phyloP scores from a whole-genome alignment of 2,888 invertebrate genomes.

The Melieria crassipennis region DNA sequence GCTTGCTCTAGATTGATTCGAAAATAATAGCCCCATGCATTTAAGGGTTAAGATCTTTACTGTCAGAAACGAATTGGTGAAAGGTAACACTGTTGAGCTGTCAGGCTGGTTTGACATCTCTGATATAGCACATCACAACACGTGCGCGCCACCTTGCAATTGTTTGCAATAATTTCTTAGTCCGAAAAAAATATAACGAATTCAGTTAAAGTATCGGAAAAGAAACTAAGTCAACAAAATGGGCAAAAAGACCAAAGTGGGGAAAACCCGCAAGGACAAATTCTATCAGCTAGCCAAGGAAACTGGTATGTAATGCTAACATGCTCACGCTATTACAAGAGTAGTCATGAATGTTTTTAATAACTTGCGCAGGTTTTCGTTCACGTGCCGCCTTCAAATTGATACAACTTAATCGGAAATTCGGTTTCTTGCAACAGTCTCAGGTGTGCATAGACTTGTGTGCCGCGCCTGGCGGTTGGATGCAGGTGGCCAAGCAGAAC shows the following conservation, averaged over 20 bases:
- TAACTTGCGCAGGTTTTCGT: slow-evolving; percentile 78
- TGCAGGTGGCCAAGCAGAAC: slow-evolving; percentile 97
- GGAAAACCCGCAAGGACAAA: slow-evolving; percentile 98
- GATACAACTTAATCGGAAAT: slow-evolving; percentile 96
- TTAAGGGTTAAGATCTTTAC: too few relatives aligned
- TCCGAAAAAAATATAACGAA: not conserved
- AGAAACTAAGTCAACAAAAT: slow-evolving; percentile 68
- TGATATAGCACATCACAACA: slow-evolving; percentile 8
- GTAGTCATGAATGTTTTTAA: not conserved
- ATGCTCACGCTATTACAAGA: not conserved
- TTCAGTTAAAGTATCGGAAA: not conserved
- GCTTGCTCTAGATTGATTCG: too few relatives aligned
- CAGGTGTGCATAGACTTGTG: slow-evolving; percentile 97
- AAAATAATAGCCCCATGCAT: too few relatives aligned
- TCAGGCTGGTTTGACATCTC: too few relatives aligned
- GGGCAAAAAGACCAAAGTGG: slow-evolving; percentile 96
- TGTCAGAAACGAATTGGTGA: too few relatives aligned
- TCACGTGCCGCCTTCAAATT: slow-evolving; percentile 99
- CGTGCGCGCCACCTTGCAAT: slow-evolving; percentile 7
- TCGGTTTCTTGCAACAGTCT: slow-evolving; percentile 94
- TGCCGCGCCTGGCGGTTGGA: slow-evolving; percentile 99
- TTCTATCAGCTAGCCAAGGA: slow-evolving; percentile 99
- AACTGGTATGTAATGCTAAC: slow-evolving; percentile 75
- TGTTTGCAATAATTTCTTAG: not conserved
- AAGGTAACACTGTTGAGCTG: too few relatives aligned